Percentiles rank a stretch among this genome's conserved stretches.
phyloP scores from a whole-genome alignment of 2,113 vertebrate genomes.

The Echinops telfairi region DNA sequence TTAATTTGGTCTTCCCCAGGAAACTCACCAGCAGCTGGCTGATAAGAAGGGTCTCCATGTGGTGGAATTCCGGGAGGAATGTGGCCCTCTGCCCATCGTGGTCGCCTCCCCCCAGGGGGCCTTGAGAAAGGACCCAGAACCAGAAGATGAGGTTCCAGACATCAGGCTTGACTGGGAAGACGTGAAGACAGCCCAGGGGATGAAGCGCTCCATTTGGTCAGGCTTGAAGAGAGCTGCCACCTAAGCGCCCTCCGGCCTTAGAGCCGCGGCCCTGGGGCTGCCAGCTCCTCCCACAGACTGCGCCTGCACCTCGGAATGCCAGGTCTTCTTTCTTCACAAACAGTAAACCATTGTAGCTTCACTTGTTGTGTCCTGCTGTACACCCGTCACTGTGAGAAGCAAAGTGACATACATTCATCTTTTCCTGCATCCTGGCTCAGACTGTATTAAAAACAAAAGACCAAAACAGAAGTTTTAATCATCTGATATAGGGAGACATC shows the following conservation, averaged over 20 bases:
- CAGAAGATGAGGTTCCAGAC: constrained; percentile 89
- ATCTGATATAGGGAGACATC: not conserved
- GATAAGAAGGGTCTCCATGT: constrained; percentile 93
- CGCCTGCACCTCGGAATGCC: too few species aligned
- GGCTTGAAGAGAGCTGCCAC: constrained; percentile 87
- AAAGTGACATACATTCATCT: not conserved
- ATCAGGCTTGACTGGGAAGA: constrained; percentile 93
- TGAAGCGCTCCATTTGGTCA: constrained; percentile 90
- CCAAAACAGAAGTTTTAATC: not conserved
- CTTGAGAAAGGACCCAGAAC: constrained; percentile 85
- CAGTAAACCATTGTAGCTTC: constrained; percentile 60
- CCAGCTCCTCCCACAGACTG: not conserved
- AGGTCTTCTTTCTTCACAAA: constrained; percentile 37
- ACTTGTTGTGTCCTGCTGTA: not conserved
- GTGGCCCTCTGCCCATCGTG: constrained; percentile 91
- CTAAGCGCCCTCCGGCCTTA: not conserved
- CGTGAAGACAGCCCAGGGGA: constrained; percentile 89
- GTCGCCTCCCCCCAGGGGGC: constrained; percentile 89
- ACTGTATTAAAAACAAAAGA: not conserved
- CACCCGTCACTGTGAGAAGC: not conserved
- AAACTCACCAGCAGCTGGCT: constrained; percentile 93
- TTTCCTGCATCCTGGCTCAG: not conserved
- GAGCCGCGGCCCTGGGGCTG: not conserved
- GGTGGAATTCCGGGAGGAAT: constrained; percentile 92
- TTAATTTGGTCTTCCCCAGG: constrained; percentile 82